A percentile compares a stretch with the other conserved stretches of the same genome.
Conservation (phyloP, 2,888 invertebrate species). For the Chirona hameri region DNA sequence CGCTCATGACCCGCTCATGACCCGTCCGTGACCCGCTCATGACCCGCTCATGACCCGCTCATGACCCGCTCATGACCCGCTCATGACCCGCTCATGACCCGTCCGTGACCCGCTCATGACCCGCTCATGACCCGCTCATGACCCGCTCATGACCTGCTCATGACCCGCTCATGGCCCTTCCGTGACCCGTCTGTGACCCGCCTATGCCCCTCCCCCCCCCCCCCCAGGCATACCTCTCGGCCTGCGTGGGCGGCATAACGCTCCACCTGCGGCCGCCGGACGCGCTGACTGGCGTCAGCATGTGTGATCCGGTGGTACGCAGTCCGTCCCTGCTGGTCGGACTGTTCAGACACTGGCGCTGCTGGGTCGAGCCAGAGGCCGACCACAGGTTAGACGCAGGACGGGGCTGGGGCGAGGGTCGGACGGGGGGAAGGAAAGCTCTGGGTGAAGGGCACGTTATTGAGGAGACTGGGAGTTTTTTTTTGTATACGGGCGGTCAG, state of each 20-base stretch:
- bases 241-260: neutral
- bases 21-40: too few species aligned
- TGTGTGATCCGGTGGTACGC: neutral
- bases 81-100: too few species aligned
- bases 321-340: neutral
- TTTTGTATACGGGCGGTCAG: too few species aligned
- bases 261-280: neutral
- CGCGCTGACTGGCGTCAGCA: neutral
- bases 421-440: neutral
- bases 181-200: too few species aligned
- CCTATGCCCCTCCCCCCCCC: neutral
- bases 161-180: too few species aligned
- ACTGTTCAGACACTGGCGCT: slow-evolving; percentile 3
- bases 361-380: neutral
- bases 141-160: too few species aligned
- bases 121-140: too few species aligned
- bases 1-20: too few species aligned
- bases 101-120: too few species aligned
- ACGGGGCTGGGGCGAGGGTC: neutral
- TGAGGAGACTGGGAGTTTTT: too few species aligned
- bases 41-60: too few species aligned
- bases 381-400: neutral
- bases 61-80: too few species aligned
- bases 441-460: neutral
- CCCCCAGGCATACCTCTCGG: neutral